Conservation (phyloP, 2,113 vertebrate species). For the Lophius piscatorius region DNA sequence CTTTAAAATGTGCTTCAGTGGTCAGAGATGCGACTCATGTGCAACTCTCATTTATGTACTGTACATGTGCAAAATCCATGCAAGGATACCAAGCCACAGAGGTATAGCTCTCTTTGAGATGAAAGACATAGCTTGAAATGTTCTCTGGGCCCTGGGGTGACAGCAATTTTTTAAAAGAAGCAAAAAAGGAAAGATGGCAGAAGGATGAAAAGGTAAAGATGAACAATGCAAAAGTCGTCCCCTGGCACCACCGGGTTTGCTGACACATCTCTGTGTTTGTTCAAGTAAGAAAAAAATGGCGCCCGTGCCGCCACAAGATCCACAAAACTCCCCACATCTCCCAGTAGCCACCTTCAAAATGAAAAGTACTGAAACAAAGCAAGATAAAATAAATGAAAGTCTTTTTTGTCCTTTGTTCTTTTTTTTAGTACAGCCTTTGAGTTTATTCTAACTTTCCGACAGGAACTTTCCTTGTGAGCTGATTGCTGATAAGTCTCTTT, state of each 20-base stretch:
- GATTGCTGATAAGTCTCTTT: no score
- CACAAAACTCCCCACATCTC: neutral
- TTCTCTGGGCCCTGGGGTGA: slow-evolving; percentile 9
- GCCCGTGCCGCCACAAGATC: slow-evolving; percentile 13
- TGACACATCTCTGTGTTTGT: slow-evolving; percentile 27
- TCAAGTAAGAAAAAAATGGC: slow-evolving; percentile 20
- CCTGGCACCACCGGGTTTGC: slow-evolving; percentile 11
- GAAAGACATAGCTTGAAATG: slow-evolving; percentile 21
- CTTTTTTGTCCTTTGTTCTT: neutral
- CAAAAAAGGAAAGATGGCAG: neutral
- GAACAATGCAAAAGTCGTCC: slow-evolving; percentile 5
- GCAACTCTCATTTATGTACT: slow-evolving; percentile 9
- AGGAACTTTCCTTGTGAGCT: neutral
- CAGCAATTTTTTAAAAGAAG: slow-evolving; percentile 10
- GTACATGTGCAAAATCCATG: neutral
- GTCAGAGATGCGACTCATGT: slow-evolving; percentile 15
- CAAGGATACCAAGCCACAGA: slow-evolving; percentile 16
- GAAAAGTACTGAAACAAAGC: neutral
- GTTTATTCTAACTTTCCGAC: neutral
- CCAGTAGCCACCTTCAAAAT: slow-evolving; percentile 8
- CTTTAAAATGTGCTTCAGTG: slow-evolving; percentile 5
- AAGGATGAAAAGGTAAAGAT: slow-evolving; percentile 27
- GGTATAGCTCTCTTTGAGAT: slow-evolving; percentile 1
- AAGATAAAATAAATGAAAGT: slow-evolving; percentile 4
- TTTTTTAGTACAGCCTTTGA: slow-evolving; percentile 2